These are phyloP conservation scores for Acrobasis repandana DNA, from an alignment of 2,888 invertebrate species.

Conservation along the genomic window DNA sequence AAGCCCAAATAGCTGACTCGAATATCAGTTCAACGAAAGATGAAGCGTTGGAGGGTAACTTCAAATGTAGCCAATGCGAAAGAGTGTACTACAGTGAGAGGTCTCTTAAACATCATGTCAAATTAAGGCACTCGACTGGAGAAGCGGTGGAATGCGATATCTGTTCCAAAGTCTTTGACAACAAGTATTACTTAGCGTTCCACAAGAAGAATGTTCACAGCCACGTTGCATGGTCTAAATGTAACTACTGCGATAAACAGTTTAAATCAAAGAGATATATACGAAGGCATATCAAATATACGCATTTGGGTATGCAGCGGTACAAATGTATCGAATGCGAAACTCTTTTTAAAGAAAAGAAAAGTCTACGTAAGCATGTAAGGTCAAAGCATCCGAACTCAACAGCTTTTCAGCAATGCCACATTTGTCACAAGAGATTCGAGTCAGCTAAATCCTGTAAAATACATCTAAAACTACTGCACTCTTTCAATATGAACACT, in stretches of 20 bases:
- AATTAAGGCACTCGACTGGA: slow-evolving; percentile 62
- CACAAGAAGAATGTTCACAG: slow-evolving; percentile 68
- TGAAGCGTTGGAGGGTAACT: slow-evolving; percentile 38
- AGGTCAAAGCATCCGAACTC: slow-evolving; percentile 66
- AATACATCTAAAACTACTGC: slow-evolving; percentile 63
- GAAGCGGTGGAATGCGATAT: slow-evolving; percentile 55
- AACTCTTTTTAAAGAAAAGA: slow-evolving; percentile 67
- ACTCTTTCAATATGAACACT: slow-evolving; percentile 67
- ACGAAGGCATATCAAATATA: slow-evolving; percentile 64
- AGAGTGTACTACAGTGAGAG: slow-evolving; percentile 63
- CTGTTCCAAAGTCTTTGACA: slow-evolving; percentile 63
- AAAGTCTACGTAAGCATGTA: slow-evolving; percentile 67
- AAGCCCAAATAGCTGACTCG: slow-evolving; percentile 59
- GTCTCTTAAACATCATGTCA: slow-evolving; percentile 66
- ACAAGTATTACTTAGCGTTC: slow-evolving; percentile 65
- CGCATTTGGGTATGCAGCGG: slow-evolving; percentile 65
- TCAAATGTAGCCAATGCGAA: slow-evolving; percentile 58
- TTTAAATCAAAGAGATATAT: slow-evolving; percentile 70
- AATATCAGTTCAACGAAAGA: slow-evolving; percentile 56
- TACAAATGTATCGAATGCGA: slow-evolving; percentile 70
- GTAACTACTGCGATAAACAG: slow-evolving; percentile 67
- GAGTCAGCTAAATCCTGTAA: slow-evolving; percentile 73
- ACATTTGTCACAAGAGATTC: slow-evolving; percentile 65
- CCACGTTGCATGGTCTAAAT: slow-evolving; percentile 55
- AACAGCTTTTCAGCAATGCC: slow-evolving; percentile 61